These are phyloP conservation scores for Drosophila recens DNA, from an alignment of 2,888 invertebrate genomes.

Conservation along the genomic window DNA sequence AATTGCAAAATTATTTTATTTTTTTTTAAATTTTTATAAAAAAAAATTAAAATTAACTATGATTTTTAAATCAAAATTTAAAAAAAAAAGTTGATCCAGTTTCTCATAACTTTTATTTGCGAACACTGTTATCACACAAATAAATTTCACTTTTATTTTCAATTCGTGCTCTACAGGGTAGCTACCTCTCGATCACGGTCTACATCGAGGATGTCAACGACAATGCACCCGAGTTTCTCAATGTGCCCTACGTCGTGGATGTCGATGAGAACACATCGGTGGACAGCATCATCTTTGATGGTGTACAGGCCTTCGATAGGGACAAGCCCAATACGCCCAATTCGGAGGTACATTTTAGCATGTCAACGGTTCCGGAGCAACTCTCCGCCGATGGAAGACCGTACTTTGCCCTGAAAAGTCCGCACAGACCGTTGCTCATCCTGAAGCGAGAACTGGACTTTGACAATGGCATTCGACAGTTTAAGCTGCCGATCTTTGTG, in stretches of 20 bases:
- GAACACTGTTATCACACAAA: too few species aligned
- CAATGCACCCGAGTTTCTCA: constrained; percentile 91
- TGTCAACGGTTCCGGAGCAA: constrained; percentile 87
- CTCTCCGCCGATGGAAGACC: constrained; percentile 83
- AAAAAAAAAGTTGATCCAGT: too few species aligned
- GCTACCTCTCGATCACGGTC: constrained; percentile 93
- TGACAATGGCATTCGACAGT: constrained; percentile 92
- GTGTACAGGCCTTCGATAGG: constrained; percentile 92
- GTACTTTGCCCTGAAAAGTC: constrained; percentile 91
- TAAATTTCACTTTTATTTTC: too few species aligned
- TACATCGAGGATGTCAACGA: constrained; percentile 96
- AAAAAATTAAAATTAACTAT: too few species aligned
- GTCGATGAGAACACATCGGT: constrained; percentile 92
- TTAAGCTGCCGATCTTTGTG: constrained; percentile 90
- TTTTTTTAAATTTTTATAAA: too few species aligned
- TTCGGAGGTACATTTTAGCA: constrained; percentile 93
- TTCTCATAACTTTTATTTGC: too few species aligned
- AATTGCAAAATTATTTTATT: too few species aligned
- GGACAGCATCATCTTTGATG: constrained; percentile 92
- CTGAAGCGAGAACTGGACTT: constrained; percentile 91
- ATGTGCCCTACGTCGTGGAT: constrained; percentile 91
- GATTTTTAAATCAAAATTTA: too few species aligned
- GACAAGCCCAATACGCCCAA: constrained; percentile 96
- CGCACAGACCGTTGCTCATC: constrained; percentile 91
- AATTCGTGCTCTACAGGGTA: constrained; percentile 86